Percentiles rank a stretch among this genome's conserved stretches.
Conservation (phyloP, 2,888 invertebrate genomes). For the Ichneumoninae sp. region DNA sequence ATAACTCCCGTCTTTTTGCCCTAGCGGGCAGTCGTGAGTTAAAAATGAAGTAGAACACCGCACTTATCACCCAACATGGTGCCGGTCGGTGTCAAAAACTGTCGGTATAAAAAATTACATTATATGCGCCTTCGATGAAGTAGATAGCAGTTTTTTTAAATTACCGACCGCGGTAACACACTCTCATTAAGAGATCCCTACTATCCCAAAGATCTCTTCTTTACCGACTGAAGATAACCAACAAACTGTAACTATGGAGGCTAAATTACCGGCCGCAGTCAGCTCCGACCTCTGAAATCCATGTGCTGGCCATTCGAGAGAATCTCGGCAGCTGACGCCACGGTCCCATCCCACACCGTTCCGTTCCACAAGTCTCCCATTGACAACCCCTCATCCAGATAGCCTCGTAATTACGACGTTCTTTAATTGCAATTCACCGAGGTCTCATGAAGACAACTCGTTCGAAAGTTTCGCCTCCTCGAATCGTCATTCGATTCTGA, state of each 20-base stretch:
- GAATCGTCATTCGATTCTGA: neutral
- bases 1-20: no score
- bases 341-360: neutral
- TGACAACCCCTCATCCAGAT: neutral
- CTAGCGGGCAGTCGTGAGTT: no score
- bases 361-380: neutral
- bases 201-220: neutral
- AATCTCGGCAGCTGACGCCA: neutral
- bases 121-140: no score
- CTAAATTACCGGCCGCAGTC: neutral
- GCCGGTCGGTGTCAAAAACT: no score
- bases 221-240: constrained; percentile 1
- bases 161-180: no score
- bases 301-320: neutral
- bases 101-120: no score
- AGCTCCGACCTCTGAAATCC: neutral
- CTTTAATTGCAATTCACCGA: constrained; percentile 4
- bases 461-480: neutral
- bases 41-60: no score
- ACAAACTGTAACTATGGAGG: neutral
- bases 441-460: neutral
- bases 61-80: no score
- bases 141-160: no score
- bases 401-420: constrained; percentile 5
- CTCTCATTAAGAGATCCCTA: neutral